Base-by-base conservation (phyloP, 2,888 invertebrate species). In the Parnassius glacialis region DNA sequence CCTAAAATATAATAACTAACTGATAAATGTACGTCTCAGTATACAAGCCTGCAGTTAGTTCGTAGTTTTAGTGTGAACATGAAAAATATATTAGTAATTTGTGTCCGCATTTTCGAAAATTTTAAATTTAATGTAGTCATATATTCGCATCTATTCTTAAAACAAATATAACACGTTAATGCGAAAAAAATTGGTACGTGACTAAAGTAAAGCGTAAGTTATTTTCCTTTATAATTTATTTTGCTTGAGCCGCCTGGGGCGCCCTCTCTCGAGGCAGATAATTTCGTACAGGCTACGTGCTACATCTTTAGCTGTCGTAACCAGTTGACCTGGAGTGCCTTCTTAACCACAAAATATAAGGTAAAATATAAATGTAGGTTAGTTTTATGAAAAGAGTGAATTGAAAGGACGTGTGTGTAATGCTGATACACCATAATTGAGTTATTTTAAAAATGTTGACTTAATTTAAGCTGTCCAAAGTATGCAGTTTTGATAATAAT, bases 251-350 rank as follows among this genome's bases (percentile, higher is more conserved):
- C 77, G 76, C 80, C 74, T 69, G 78, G 70, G 80, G 81, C 78
- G 77, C 72, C 71, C 78, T 81, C 84, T 82, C 84, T 73, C 70
- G 82, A 80, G 84, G 71, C 76, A 82, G 83, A 87, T 87, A 85
- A 88, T 86, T 87, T 85, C 78, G 84, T 83, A 78, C 75, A 78
- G 72, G 74, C 77, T 85, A 85, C 86, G 87, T 87, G 86, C 81
- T 79, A 75, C 76, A 82, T 77, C 76, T 79, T 74, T 73, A 74
- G 73, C 71, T 77, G 79, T 80, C 77, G 75, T 74, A 67, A 71
- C 74, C 77, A 76, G 82, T 75, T 81, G 81, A 81, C 79, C 83
- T 76, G 72, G 73, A 77, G 78, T 73, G 71, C 75, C 70, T 75
- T 68, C 69, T 72, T 72, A 78, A 75, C 75, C 77, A 73, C 72